Evolutionary conservation across 2,113 vertebrate species (phyloP), one percentile per base, ranked within the genome.

Genomic region (Terrapene triunguis): DNA sequence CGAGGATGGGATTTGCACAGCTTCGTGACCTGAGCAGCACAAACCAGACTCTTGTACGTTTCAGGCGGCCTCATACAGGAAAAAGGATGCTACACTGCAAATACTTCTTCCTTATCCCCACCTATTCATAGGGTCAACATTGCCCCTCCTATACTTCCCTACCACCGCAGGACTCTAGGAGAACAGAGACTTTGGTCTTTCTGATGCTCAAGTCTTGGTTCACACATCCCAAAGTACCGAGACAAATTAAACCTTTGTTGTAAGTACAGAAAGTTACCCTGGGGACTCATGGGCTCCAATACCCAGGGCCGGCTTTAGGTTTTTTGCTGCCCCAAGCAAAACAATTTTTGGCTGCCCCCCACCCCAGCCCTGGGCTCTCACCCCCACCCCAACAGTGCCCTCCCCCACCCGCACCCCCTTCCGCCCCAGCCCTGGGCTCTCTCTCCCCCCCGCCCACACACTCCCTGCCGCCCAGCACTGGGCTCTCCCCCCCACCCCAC

Each of bases 171-270:
- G 25, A 72, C 47, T 86, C 35, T 88, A 48, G 55, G 6, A 17
- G 76, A 81, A 19, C 65, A 89, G 76, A 74, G 9, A 11, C 16
- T 22, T 10, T n/a, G 8, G 78, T 57, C 59, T 65, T 65, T 65
- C 59, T 16, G 32, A 19, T 35, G 51, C 38, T 27, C 74, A 44
- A 44, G 24, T 14, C 24, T 76, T 76, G 32, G 25, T 48, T 59
- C 4, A 19, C 22, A 14, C n/a, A 14, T 14, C 54, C 84, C 42
- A 79, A 47, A 0, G 42, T 10, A 0, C 0, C 3, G 32, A 25
- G 69, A 55, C 35, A 89, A 59, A 90, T 38, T 82, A 53, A n/a
- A n/a, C 0, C 32, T 62, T 24, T 22, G 53, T 51, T 76, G 21
- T 8, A 3, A 21, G 32, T 50, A 69, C 12, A 69, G 35, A 3